A percentile compares a stretch with the other conserved stretches of the same genome.
Evolutionary conservation across 2,113 vertebrate genomes (phyloP).

Genomic region (Ammodramus savannarum): DNA sequence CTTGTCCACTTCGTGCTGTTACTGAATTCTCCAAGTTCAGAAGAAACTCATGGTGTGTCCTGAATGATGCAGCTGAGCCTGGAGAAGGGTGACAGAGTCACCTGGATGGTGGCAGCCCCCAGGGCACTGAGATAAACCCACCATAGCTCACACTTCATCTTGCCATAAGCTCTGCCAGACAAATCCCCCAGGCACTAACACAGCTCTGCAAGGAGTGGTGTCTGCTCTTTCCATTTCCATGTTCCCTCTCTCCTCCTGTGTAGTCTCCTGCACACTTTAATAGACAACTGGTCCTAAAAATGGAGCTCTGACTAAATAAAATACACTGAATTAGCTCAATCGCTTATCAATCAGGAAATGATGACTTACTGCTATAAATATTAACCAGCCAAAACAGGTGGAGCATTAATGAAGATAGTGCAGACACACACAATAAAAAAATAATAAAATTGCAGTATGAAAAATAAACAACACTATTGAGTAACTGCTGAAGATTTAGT

Average conservation of each 20-base stretch:
- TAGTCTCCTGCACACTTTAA: neutral
- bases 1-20: neutral
- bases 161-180: neutral
- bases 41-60: neutral
- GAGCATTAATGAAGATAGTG: neutral
- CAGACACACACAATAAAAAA: neutral
- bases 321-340: neutral
- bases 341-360: neutral
- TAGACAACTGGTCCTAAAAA: neutral
- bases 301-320: neutral
- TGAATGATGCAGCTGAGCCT: neutral
- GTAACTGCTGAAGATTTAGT: neutral
- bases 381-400: neutral
- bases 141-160: neutral
- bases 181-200: neutral
- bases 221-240: neutral
- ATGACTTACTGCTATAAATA: neutral
- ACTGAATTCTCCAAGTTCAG: neutral
- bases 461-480: neutral
- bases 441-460: neutral
- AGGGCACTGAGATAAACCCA: neutral
- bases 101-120: neutral
- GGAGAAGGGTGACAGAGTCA: neutral
- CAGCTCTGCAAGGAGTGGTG: neutral
- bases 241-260: neutral